Evolutionary conservation across 2,113 vertebrate species (phyloP), one percentile per base, ranked within the genome.

Genomic region (Dasyurus viverrinus): DNA sequence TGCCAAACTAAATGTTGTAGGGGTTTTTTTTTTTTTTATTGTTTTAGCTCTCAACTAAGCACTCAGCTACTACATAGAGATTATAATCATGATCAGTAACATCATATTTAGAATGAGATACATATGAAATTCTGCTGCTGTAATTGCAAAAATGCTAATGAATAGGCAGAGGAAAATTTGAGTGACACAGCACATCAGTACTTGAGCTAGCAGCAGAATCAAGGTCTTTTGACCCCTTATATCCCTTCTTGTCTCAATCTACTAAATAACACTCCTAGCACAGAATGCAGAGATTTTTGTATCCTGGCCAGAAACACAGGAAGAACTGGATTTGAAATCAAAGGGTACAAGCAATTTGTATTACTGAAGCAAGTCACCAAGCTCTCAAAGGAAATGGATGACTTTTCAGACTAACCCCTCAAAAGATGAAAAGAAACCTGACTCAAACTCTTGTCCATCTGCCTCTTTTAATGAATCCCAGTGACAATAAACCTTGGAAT

Each of bases 401-500:
- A 19, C 53, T 89, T 95, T 54, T 60, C 47, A 90, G 11, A 57
- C 12, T 26, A 30, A 92, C 0, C 26, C 50, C 25, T 92, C 36
- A 22, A 47, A 2, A 60, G 36, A 5, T 94, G 46, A 91, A 93
- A 94, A 57, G 11, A 0, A 90, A 36, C 91, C 90, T 7, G 89
- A 10, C 91, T 93, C 54, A 42, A 96, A 14, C 84, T 68, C 95
- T 25, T 93, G 2, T 42, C 9, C 84, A 19, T 84, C 19, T 84
- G 68, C 68, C 68, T 84, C 68, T 89, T n/a, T 95, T 89, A 90
- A 46, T 54, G 50, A 91, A 89, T 2, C 52, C 47, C 46, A 94
- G 1, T 42, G 48, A 96, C 95, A 95, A 55, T 55, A 90, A 84
- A 95, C 53, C 19, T 89, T 93, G 25, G 92, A 89, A 92, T 89